Evolutionary conservation across 2,113 vertebrate genomes (phyloP).

Genomic region (Poecile atricapillus): DNA sequence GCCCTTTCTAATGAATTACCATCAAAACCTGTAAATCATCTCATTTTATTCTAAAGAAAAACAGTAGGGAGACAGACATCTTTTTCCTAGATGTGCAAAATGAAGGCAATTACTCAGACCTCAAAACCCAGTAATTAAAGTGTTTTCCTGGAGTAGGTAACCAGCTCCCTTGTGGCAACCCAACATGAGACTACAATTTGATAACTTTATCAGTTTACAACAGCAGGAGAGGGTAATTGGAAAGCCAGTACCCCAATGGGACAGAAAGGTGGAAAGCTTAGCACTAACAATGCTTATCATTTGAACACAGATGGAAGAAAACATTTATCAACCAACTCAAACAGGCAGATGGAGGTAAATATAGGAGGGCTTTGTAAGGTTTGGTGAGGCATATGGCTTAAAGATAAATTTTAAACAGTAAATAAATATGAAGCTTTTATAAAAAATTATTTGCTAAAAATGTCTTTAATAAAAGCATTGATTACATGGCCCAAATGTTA

Average conservation of each 20-base stretch:
- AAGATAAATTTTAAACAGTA: neutral
- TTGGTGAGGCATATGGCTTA: neutral
- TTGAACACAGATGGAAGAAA: constrained; percentile 3
- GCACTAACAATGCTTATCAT: neutral
- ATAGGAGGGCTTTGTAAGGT: neutral
- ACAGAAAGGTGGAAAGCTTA: neutral
- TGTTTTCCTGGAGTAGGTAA: neutral
- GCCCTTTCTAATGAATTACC: constrained; percentile 21
- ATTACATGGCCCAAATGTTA: neutral
- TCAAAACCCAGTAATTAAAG: constrained; percentile 9
- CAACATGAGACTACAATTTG: neutral
- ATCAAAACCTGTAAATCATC: neutral
- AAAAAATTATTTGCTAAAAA: neutral
- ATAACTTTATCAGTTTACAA: neutral
- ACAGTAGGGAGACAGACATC: neutral
- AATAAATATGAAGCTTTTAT: neutral
- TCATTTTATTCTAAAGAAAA: constrained; percentile 3
- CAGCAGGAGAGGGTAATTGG: constrained; percentile 24
- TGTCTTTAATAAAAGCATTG: neutral
- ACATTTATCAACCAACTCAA: neutral
- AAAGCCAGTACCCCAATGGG: neutral
- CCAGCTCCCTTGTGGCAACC: neutral
- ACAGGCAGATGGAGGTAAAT: neutral
- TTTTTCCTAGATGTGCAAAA: neutral
- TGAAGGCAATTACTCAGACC: neutral